Base-by-base conservation (phyloP, 2,797 vertebrate species). In the Enteromius viviparus region DNA sequence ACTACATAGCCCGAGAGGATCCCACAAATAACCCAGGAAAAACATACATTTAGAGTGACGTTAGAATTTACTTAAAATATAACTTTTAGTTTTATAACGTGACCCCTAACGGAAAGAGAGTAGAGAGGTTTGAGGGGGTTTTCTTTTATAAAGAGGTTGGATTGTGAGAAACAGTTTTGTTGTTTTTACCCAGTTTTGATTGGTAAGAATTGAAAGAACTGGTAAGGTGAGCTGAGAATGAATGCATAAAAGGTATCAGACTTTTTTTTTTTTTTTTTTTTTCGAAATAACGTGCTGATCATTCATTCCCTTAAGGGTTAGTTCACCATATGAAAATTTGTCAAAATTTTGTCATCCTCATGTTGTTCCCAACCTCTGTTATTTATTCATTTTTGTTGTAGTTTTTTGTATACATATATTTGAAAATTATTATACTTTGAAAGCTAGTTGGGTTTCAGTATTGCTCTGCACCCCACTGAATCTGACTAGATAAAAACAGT, bases 1-100 rank as follows among this genome's bases (percentile, higher is more conserved):
- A 60, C 37, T 49, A 21, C 40, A 11, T 70, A 40, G 65, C 78
- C 65, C 49, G 45, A 10, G 32, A 65, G 47, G 70, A 40, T 83
- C 58, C 19, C 21, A 82, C 29, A 75, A 65, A 51, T 49, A 12
- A 26, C n/a, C 8, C 45, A 6, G 3, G 4, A 11, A 71, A 71
- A 42, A 12, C 29, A 29, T n/a, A 40, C 6, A 55, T 82, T 53
- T 76, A 75, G 66, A 51, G 32, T 53, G 47, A 66, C 6, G 49
- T 51, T 74, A 65, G 49, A 45, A 15, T 19, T 2, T 29, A 21
- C 15, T 9, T 21, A 74, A 51, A 32, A 29, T 49, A 5, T 55
- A 23, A 9, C 4, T 75, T 19, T 75, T 37, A 26, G 2, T 34
- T 53, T 2, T 2, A 14, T 34, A 49, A 49, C 32, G 14, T 2